Base-by-base conservation (phyloP, 2,888 invertebrate species). In the Agonum fuliginosum region DNA sequence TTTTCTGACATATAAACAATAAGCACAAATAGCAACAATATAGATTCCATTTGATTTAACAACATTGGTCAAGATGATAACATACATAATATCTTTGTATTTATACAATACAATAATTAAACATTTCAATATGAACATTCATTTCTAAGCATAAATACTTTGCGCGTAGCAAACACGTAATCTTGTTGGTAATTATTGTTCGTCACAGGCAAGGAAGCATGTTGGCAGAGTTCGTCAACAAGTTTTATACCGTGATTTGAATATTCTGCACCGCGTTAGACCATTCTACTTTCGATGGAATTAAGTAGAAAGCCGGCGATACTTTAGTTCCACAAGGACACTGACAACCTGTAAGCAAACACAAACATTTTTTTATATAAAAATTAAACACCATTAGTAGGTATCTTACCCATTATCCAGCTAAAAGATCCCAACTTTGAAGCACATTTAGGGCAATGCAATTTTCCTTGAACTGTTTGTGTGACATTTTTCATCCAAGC, bases 301-400 rank as follows among this genome's bases (percentile, higher is more conserved):
- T 94, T 81, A 97, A 89, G 87, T 97, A 97, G 88, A 97, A 97
- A 20, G 96, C 95, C 0, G 97, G 97, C 10, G 95, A 94, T 78
- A 97, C 93, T 87, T 95, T 95, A 79, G 93, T 92, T 0, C 96
- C 96, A 86, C 97, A 97, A 0, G 96, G 95, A 86, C 97, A 97
- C 82, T 94, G 93, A 83, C 95, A 96, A 73, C 96, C 95, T 91
- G 88, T 34, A 85, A 86, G 8, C 78, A 79, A 71, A 79, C 24
- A 5, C 24, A 20, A 43, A 46, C 10, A 41, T 27, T 46, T 10
- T 62, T n/a, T 17, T 30, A 2, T 19, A 17, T 48, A 12, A 17
- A 48, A 19, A 19, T n/a, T n/a, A n/a, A 48, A 1, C 20, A 12
- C 12, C n/a, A n/a, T n/a, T n/a, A n/a, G n/a, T n/a, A n/a, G n/a